Conservation (phyloP, 1,140 invertebrate species). For the Dryas iulia region DNA sequence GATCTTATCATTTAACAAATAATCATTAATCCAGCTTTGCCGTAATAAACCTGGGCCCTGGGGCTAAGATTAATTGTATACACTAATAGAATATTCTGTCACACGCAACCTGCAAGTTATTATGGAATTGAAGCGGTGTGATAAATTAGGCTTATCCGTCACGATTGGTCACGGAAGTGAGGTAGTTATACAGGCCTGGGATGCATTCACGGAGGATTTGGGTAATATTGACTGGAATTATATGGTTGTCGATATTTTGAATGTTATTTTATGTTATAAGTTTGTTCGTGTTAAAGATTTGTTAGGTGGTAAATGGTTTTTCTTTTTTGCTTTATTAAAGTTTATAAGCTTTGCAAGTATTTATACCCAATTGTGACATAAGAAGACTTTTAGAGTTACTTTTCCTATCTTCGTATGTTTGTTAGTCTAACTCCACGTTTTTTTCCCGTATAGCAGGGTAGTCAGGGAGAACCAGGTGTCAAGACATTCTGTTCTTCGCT, state of each 20-base stretch:
- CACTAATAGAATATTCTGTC: conserved; percentile 76
- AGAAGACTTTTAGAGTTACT: no score
- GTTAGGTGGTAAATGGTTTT: background rate
- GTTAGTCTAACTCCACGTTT: no score
- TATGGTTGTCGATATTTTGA: background rate
- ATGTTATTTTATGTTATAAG: background rate
- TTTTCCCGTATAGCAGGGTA: no score
- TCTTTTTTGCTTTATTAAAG: no score
- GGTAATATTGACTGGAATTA: background rate
- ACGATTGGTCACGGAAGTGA: conserved; percentile 72
- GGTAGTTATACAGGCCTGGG: conserved; percentile 22
- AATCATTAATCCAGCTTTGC: conserved; percentile 71
- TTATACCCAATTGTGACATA: no score
- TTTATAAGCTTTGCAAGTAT: no score
- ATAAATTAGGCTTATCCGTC: conserved; percentile 74
- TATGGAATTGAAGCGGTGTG: conserved; percentile 75
- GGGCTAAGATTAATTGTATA: conserved; percentile 64
- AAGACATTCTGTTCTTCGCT: no score
- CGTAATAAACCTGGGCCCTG: conserved; percentile 52
- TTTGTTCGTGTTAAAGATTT: background rate
- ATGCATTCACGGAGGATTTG: conserved; percentile 11
- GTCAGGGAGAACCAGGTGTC: no score
- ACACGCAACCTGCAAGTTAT: conserved; percentile 70
- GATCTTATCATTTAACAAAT: conserved; percentile 63
- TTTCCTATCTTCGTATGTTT: no score